A percentile compares a stretch with the other conserved stretches of the same genome.
These are phyloP conservation scores for Caenorhabditis imperialis DNA, from an alignment of 2,888 invertebrate genomes.

Conservation along the genomic window DNA sequence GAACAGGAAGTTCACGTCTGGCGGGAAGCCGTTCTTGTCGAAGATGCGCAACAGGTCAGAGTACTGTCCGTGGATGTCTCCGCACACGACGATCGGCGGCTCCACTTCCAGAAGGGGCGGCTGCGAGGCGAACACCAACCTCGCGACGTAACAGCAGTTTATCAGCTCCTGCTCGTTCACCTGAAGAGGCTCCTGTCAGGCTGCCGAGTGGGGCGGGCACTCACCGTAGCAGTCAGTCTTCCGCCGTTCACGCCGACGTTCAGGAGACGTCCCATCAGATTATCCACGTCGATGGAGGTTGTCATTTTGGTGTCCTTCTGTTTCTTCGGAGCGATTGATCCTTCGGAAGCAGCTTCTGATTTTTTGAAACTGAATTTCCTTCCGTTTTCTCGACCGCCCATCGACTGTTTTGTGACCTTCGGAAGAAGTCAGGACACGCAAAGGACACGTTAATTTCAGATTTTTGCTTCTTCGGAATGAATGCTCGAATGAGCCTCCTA, in stretches of 20 bases:
- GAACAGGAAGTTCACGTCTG: conserved; percentile 65
- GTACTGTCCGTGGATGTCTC: no score
- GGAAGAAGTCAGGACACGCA: no score
- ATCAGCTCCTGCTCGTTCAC: no score
- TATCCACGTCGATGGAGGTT: conserved; percentile 20
- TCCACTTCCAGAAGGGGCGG: conserved; percentile 56
- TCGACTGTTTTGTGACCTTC: no score
- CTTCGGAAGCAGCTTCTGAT: no score
- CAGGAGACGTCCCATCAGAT: conserved; percentile 24
- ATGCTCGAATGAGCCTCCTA: no score
- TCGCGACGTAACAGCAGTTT: neutral
- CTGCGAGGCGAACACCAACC: conserved; percentile 54
- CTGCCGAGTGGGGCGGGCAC: neutral
- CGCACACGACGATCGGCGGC: conserved; percentile 49
- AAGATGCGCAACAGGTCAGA: conserved; percentile 64
- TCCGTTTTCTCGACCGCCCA: no score
- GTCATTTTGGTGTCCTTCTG: neutral
- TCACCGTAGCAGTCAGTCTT: conserved; percentile 23
- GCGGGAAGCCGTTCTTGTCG: conserved; percentile 69
- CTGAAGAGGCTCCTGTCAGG: no score
- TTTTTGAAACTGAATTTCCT: no score
- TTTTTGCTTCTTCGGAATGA: no score
- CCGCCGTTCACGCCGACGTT: conserved; percentile 36
- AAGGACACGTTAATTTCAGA: no score
- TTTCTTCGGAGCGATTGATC: no score